Conservation (phyloP, 92 coral and sea anemone species). For the Palythoa caribaeorum region DNA sequence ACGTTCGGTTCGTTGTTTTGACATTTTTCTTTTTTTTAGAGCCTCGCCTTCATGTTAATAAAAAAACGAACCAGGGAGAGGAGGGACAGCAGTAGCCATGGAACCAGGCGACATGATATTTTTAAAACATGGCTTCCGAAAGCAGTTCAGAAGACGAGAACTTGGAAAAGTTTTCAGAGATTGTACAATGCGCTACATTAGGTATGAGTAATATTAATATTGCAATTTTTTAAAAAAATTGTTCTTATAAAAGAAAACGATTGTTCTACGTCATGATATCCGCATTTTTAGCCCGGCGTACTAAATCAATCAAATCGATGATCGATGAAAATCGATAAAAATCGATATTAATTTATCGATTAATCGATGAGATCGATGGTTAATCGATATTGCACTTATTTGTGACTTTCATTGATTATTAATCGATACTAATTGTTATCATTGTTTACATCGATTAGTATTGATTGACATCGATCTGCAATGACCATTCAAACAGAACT, state of each 20-base stretch:
- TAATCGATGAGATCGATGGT: too few relatives aligned
- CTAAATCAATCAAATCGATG: too few relatives aligned
- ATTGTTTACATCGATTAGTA: too few relatives aligned
- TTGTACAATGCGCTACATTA: constrained; percentile 70
- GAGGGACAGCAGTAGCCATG: neutral
- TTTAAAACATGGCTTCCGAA: constrained; percentile 81
- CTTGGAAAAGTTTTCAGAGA: constrained; percentile 70
- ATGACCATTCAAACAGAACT: too few relatives aligned
- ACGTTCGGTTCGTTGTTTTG: constrained; percentile 14
- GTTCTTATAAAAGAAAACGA: neutral
- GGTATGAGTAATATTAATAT: constrained; percentile 48
- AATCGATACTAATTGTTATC: too few relatives aligned
- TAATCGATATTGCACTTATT: too few relatives aligned
- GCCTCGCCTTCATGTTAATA: constrained; percentile 32
- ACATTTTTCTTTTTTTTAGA: constrained; percentile 12
- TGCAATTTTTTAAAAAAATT: neutral
- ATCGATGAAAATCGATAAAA: too few relatives aligned
- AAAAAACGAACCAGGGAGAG: constrained; percentile 10
- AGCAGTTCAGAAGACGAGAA: constrained; percentile 77
- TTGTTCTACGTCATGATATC: neutral
- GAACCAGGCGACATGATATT: constrained; percentile 15
- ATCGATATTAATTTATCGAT: too few relatives aligned
- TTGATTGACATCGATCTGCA: too few relatives aligned
- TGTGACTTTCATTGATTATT: too few relatives aligned
- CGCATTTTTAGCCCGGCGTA: too few relatives aligned